Evolutionary conservation across 2,888 invertebrate genomes (phyloP), one percentile per base, ranked within the genome.

Genomic region (Hemithea aestivaria): DNA sequence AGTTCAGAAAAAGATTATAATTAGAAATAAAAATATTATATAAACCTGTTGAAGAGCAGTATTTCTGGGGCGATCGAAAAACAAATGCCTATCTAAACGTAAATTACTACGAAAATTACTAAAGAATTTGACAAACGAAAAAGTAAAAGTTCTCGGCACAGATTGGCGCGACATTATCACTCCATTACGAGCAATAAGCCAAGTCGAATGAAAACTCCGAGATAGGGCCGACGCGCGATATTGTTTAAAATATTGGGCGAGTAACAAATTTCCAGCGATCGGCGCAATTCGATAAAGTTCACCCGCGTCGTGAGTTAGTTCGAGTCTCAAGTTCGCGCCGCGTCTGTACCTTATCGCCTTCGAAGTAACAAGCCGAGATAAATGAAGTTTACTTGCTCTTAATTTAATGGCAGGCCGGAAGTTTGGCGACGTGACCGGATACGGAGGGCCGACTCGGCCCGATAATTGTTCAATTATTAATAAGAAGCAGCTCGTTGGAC

Each of bases 351-450:
- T 84, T 84, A 84, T 82, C 84, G 67, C 74, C 66, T 70, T 72
- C 62, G 73, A 78, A 80, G 82, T 80, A 82, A 79, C 82, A 82
- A 75, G 75, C 75, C 66, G 78, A 84, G 84, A 83, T 85, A 84
- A 85, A 84, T 83, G 76, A 84, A 84, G 77, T 82, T 83, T 73
- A 75, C 73, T 79, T 76, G 77, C 81, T 81, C 79, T 78, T 82
- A 82, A 84, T 83, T 84, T 83, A 83, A 82, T 82, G 78, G 78
- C 61, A 66, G 66, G 72, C 62, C 70, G 74, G 76, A 79, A 83
- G 78, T 81, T 80, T 63, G 58, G 58, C 67, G 69, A 77, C 80
- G 79, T 77, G 81, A 75, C 77, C 74, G 71, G 74, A 71, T 60
- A 57, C 58, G 45, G 51, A 47, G 53, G 60, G 63, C 56, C 50